A percentile compares a stretch with the other conserved stretches of the same genome.
Evolutionary conservation across 2,797 vertebrate species (phyloP).

Genomic region (Naso thynnoides): DNA sequence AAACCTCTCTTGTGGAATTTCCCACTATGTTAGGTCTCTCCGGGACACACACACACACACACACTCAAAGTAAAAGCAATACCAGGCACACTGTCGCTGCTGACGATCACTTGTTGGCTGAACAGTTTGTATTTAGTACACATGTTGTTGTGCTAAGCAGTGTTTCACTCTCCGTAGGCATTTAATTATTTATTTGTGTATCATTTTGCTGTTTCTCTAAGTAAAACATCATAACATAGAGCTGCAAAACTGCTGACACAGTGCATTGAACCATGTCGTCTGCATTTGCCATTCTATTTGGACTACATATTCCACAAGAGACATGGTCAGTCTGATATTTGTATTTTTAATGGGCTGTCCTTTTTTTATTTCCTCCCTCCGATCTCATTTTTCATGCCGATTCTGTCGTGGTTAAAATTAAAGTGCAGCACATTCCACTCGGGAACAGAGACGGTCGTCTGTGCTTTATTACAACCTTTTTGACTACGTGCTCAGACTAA

Average conservation of each 20-base stretch:
- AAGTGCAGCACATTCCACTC: conserved; percentile 2
- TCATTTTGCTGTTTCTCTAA: background rate
- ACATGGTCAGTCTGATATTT: conserved; percentile 47
- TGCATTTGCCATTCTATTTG: conserved; percentile 53
- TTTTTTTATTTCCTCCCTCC: conserved; percentile 12
- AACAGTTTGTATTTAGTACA: background rate
- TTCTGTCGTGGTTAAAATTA: conserved; percentile 32
- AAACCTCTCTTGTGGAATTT: no score
- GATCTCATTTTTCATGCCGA: conserved; percentile 38
- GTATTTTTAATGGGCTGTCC: conserved; percentile 51
- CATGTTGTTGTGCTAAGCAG: background rate
- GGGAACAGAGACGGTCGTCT: conserved; percentile 32
- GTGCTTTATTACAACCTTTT: conserved; percentile 35
- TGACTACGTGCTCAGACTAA: conserved; percentile 16
- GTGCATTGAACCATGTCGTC: conserved; percentile 27
- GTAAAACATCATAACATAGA: conserved; percentile 20
- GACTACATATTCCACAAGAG: conserved; percentile 51
- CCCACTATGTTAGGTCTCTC: no score
- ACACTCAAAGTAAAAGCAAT: no score
- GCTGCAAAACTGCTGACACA: conserved; percentile 10
- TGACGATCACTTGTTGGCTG: conserved; percentile 14
- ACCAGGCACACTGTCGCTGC: background rate
- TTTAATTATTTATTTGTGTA: background rate
- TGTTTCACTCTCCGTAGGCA: background rate
- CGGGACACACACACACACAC: no score